Evolutionary conservation across 2,888 invertebrate genomes (phyloP), one percentile per base, ranked within the genome.

Genomic region (Cyrtodaria siliqua): DNA sequence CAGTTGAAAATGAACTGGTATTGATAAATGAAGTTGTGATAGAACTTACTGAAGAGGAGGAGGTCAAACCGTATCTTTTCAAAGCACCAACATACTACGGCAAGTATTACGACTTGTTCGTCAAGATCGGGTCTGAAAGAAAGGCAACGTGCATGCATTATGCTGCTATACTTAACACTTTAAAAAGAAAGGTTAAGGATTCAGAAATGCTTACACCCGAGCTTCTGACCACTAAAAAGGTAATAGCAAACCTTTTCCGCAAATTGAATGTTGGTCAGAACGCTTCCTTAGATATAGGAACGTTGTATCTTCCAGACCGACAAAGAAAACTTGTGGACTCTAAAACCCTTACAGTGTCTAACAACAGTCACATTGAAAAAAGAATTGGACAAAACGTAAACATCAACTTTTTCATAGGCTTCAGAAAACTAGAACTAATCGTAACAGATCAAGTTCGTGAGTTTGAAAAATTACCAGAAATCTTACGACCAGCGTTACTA

Each of bases 91-190:
- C 27, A 12, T 49, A 67, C 18, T 78, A 67, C 29, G 55, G 64
- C 8, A 49, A 44, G 24, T 80, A 59, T 47, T 63, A 59, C 29
- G 26, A 53, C 0, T 20, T 83, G 9, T 83, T 80, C 68, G 53
- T 67, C 55, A 8, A 20, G 1, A 47, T 83, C 1, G 83, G 83
- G 23, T 82, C 82, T 12, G 60, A 70, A 1, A 66, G 80, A 24
- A 61, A 47, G 2, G 73, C 79, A 78, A 71, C 84, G 14, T 66
- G 74, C 9, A 53, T 68, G 18, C 81, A 79, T 42, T 88, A 86
- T 62, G 79, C 80, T 9, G 27, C 29, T 8, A 83, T 85, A 18
- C 63, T 89, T 47, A 27, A 77, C n/a, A 40, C 38, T 3, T 57
- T 86, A 12, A 66, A 85, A 29, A 20, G 56, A 1, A 52, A 68